Evolutionary conservation across 2,888 invertebrate species (phyloP).

Genomic region (Caenorhabditis sp.): DNA sequence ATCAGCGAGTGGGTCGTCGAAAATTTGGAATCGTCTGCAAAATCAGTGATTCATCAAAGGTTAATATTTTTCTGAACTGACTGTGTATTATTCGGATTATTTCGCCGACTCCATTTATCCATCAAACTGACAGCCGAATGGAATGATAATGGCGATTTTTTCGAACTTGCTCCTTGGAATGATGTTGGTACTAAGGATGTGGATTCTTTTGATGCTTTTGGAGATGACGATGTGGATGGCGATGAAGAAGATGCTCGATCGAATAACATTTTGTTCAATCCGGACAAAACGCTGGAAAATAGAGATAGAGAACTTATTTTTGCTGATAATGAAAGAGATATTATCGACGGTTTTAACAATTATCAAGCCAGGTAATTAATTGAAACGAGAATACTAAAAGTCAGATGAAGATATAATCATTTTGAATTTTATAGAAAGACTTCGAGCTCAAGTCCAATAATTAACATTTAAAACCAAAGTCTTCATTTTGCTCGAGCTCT

Average conservation of each 20-base stretch:
- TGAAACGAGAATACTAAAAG: too few relatives aligned
- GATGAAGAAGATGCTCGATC: slow-evolving; percentile 7
- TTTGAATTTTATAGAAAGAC: too few relatives aligned
- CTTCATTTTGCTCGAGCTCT: too few relatives aligned
- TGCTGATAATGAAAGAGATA: not conserved
- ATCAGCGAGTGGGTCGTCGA: slow-evolving; percentile 14
- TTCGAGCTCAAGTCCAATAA: too few relatives aligned
- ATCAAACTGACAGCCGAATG: slow-evolving; percentile 31
- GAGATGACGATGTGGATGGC: slow-evolving; percentile 9
- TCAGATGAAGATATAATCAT: too few relatives aligned
- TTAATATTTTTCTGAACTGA: not conserved
- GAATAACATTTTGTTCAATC: slow-evolving; percentile 37
- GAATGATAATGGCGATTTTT: slow-evolving; percentile 21
- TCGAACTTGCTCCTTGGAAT: slow-evolving; percentile 15
- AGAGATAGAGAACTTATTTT: not conserved
- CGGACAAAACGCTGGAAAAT: slow-evolving; percentile 32
- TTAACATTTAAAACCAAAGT: too few relatives aligned
- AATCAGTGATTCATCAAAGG: not conserved
- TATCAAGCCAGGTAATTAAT: too few relatives aligned
- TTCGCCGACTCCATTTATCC: slow-evolving; percentile 33
- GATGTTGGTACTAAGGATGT: not conserved
- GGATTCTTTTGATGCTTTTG: slow-evolving; percentile 6
- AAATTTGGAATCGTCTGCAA: slow-evolving; percentile 30
- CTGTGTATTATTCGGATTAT: slow-evolving; percentile 36
- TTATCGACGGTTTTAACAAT: too few relatives aligned